Percentiles rank a stretch among this genome's conserved stretches.
These are phyloP conservation scores for Drosophila prostipennis DNA, from an alignment of 2,888 invertebrate species.

Conservation along the genomic window DNA sequence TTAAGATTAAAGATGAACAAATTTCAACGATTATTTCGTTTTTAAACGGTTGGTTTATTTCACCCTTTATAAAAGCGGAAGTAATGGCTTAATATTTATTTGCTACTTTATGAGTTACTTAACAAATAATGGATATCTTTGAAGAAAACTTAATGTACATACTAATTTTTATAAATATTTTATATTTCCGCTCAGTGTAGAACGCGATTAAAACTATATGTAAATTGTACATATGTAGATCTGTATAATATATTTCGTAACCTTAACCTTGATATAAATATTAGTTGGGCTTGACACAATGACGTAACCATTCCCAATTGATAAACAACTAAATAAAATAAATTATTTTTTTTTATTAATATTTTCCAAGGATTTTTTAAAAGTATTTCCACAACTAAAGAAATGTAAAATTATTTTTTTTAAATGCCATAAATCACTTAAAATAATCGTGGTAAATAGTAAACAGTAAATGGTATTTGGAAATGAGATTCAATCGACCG, in stretches of 20 bases:
- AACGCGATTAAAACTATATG: background rate
- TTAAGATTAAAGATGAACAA: background rate
- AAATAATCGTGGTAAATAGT: background rate
- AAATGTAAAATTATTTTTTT: no score
- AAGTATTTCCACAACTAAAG: no score
- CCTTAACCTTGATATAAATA: background rate
- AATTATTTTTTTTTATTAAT: background rate
- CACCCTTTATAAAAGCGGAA: background rate
- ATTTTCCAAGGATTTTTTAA: background rate
- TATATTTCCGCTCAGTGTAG: no score
- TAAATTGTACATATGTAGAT: no score
- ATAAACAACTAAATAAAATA: background rate
- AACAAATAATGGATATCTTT: background rate
- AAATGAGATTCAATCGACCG: slow-evolving; percentile 8
- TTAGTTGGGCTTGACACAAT: background rate
- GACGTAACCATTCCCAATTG: background rate
- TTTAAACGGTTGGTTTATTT: background rate
- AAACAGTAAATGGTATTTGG: slow-evolving; percentile 9
- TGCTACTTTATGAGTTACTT: background rate
- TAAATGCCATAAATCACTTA: slow-evolving; percentile 9
- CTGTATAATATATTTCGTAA: slow-evolving; percentile 1
- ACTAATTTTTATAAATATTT: background rate
- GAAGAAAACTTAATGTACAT: background rate
- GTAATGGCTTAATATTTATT: background rate
- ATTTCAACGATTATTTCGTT: background rate